Conservation (phyloP, 2,113 vertebrate species). For the Promerops cafer region DNA sequence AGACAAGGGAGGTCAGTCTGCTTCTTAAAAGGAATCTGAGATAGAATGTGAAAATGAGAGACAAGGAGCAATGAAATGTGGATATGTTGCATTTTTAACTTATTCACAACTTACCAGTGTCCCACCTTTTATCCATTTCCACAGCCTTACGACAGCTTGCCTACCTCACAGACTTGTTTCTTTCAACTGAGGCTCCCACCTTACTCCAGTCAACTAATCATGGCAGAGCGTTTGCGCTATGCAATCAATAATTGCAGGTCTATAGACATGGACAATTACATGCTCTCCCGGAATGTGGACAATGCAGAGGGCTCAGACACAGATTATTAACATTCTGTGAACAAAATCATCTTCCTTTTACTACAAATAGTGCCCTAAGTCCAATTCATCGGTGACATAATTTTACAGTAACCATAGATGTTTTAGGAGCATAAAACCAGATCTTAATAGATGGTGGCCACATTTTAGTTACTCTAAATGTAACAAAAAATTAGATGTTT, state of each 20-base stretch:
- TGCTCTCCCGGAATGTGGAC: conserved; percentile 86
- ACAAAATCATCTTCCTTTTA: conserved; percentile 40
- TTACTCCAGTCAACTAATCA: conserved; percentile 82
- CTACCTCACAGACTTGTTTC: conserved; percentile 90
- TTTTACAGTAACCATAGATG: conserved; percentile 72
- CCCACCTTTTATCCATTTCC: conserved; percentile 22
- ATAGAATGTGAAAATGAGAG: neutral
- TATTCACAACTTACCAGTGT: neutral
- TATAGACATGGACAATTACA: conserved; percentile 89
- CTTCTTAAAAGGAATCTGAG: neutral
- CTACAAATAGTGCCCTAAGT: conserved; percentile 43
- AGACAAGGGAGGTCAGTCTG: neutral
- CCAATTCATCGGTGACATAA: conserved; percentile 43
- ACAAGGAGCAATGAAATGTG: neutral
- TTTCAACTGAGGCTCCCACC: conserved; percentile 85
- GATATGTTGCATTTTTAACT: neutral
- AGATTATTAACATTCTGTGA: conserved; percentile 74
- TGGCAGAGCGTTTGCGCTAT: conserved; percentile 85
- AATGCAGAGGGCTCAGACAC: conserved; percentile 86
- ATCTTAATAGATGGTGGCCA: conserved; percentile 69
- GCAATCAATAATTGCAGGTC: conserved; percentile 89
- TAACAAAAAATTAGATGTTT: conserved; percentile 78
- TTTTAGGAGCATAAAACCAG: conserved; percentile 71
- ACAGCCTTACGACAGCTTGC: conserved; percentile 87
- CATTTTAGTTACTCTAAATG: conserved; percentile 79